Base-by-base conservation (phyloP, 1,140 invertebrate genomes). In the Andrena cerasifolii region DNA sequence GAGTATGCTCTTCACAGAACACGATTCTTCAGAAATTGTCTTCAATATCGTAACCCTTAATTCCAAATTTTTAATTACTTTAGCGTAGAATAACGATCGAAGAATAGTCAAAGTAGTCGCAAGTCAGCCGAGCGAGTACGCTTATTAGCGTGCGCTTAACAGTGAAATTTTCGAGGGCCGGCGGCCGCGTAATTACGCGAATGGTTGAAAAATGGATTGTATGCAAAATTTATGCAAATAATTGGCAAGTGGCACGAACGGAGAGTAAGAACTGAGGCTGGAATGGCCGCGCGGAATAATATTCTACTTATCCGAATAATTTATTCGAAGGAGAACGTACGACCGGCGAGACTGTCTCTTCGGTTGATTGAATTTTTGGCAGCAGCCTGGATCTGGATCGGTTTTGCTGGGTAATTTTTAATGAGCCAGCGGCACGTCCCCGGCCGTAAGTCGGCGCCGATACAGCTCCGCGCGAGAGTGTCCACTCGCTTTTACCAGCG, bases 401-500 rank as follows among this genome's bases (percentile, higher is more conserved):
- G 45, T 65, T 65, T 28, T 53, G 45, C 45, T 24, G 31, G 33
- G 40, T 45, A 47, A 33, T 61, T 61, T 62, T 31, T 75, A 66
- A 75, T 56, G 26, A 62, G 43, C 43, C 36, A 21, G 28, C 10
- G 33, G 18, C 58, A 47, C 33, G 49, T 26, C 2, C 14, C 10
- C n/a, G n/a, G n/a, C n/a, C n/a, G 16, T 24, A 8, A 36, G 43
- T 47, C 21, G 47, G 24, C 5, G 47, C 10, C n/a, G 40, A 21
- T 51, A 53, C n/a, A 43, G 40, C 45, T 51, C 47, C 28, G 16
- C 67, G 56, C 82, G 78, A 63, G 73, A 81, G 33, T 85, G 83
- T 85, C 82, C 79, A 79, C 82, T 79, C 54, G 80, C 67, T 85
- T 85, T 85, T 85, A 76, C 79, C 82, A 80, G 58, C 79, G 59